A percentile compares a stretch with the other conserved stretches of the same genome.
Conservation (phyloP, 2,888 invertebrate species). For the Leptopterna dolabrata region DNA sequence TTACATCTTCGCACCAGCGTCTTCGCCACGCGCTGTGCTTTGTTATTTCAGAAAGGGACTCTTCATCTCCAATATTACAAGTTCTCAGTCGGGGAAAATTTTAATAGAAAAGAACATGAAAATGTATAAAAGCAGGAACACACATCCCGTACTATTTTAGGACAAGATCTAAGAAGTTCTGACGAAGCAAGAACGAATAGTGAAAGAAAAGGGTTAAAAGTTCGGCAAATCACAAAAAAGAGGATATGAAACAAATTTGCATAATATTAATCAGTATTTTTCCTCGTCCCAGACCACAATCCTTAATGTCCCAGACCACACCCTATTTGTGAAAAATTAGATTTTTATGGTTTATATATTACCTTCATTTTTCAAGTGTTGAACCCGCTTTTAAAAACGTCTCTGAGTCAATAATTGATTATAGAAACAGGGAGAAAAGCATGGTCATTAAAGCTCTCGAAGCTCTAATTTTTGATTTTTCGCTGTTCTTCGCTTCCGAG, state of each 20-base stretch:
- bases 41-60: too few species aligned
- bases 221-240: neutral
- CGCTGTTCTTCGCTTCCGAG: neutral
- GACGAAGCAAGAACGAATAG: too few species aligned
- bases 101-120: too few species aligned
- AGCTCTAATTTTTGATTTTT: neutral
- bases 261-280: neutral
- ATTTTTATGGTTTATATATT: neutral
- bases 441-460: neutral
- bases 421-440: neutral
- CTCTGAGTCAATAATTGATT: conserved; percentile 7
- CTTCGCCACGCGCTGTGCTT: too few species aligned
- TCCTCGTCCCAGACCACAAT: too few species aligned
- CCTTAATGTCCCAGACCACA: neutral
- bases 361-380: neutral
- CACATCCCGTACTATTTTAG: too few species aligned
- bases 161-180: too few species aligned
- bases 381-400: neutral
- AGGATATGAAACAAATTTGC: neutral
- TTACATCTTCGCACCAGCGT: too few species aligned
- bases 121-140: too few species aligned
- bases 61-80: too few species aligned
- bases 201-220: too few species aligned
- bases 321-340: neutral
- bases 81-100: too few species aligned